Evolutionary conservation across 1,140 invertebrate genomes (phyloP).

Genomic region (Homalodisca vitripennis): DNA sequence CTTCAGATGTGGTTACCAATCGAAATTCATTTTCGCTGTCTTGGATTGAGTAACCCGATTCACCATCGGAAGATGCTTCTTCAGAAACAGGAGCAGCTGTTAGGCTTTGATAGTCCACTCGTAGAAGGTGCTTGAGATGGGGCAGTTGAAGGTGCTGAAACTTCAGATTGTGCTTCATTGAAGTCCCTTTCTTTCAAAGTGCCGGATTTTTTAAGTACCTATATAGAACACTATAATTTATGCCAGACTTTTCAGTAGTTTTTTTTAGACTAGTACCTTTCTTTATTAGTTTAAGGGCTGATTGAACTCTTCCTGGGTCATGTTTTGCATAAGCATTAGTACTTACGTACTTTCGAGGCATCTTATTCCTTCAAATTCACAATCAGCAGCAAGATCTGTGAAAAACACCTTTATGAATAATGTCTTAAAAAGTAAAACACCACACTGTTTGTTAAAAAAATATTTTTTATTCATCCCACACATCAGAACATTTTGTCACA

Average conservation of each 20-base stretch:
- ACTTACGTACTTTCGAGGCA: conserved; percentile 20
- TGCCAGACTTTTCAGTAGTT: background rate
- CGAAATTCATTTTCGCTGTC: no score
- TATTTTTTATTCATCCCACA: background rate
- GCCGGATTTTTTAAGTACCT: conserved; percentile 1
- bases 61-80: background rate
- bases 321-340: background rate
- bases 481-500: background rate
- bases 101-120: background rate
- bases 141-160: background rate
- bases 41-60: no score
- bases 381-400: conserved; percentile 11
- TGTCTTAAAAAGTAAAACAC: no score
- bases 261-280: background rate
- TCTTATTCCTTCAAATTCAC: conserved; percentile 6
- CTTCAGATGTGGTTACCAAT: no score
- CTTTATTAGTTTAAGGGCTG: conserved; percentile 11
- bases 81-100: background rate
- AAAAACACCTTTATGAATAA: conserved; percentile 11
- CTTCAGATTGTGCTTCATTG: background rate
- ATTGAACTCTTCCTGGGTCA: conserved; percentile 13
- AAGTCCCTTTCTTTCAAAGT: conserved; percentile 4
- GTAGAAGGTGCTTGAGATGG: background rate
- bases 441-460: no score
- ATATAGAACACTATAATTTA: conserved; percentile 16